phyloP scores from a whole-genome alignment of 1,140 invertebrate genomes.

The Nebria ingens region DNA sequence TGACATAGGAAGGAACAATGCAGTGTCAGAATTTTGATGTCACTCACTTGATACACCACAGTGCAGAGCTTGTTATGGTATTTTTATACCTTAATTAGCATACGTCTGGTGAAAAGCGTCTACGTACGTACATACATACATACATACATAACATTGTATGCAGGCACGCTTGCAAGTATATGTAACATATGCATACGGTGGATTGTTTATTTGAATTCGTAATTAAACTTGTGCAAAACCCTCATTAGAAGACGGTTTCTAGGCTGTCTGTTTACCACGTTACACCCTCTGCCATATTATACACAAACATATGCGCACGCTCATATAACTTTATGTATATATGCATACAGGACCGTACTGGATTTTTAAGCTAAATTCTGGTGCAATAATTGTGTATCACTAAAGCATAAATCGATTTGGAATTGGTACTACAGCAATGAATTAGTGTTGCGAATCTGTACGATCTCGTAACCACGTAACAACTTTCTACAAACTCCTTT shows the following conservation, averaged over 20 bases:
- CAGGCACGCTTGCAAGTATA: too few species aligned
- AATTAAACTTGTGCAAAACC: background rate
- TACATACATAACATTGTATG: too few species aligned
- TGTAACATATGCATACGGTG: constrained; percentile 1
- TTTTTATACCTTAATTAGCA: background rate
- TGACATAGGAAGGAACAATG: background rate
- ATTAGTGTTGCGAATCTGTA: too few species aligned
- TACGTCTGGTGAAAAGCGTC: background rate
- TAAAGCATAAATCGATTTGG: too few species aligned
- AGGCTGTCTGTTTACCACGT: background rate
- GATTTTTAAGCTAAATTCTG: too few species aligned
- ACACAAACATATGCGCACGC: background rate
- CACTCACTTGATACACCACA: background rate
- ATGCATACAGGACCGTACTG: too few species aligned
- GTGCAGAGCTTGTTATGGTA: background rate
- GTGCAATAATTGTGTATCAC: too few species aligned
- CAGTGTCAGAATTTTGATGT: background rate
- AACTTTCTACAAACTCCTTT: too few species aligned
- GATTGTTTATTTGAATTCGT: background rate
- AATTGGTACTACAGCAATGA: too few species aligned
- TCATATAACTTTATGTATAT: background rate
- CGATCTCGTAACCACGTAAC: too few species aligned
- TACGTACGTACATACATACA: background rate
- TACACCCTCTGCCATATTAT: background rate
- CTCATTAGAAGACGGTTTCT: background rate